Evolutionary conservation across 2,113 vertebrate genomes (phyloP), one percentile per base, ranked within the genome.

Genomic region (Chloroceryle aenea): DNA sequence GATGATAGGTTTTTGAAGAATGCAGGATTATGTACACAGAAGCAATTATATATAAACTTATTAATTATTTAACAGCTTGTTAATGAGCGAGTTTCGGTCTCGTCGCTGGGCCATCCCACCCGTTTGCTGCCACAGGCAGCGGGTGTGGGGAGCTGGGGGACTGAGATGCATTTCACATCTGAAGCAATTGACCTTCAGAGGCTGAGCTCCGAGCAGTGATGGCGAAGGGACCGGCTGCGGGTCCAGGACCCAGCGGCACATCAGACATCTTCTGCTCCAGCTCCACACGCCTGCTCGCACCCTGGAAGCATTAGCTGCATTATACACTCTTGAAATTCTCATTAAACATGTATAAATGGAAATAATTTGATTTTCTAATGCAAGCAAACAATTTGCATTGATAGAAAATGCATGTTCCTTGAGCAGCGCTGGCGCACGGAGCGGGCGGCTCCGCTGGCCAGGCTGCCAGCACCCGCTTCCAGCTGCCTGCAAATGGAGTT

Each of bases 1-100:
- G 66, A 98, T 96, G 98, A 97, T 96, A 90, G 97, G 97, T 97
- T 97, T 96, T 90, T 95, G 97, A 97, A 97, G 89, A 97, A 98
- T 88, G 96, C 47, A 52, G 97, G 97, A 97, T 98, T 97, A 94
- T 97, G 97, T 97, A 98, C 97, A 98, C 97, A 98, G 97, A 97
- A 93, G 96, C 97, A 98, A 97, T 98, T 98, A 97, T 95, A 97
- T 96, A 91, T 91, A 96, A 98, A 97, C 97, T 95, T 95, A 98
- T 98, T 98, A 97, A 98, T 98, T 98, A 98, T 98, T 98, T 97
- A 98, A 96, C 97, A 98, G 96, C 95, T 93, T 97, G 95, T 96
- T 98, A 98, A 97, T 95, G 97, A 98, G 94, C 0, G 2, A 82
- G 93, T 76, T 86, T 85, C 2, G 3, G 74, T 62, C 62, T 66